These are phyloP conservation scores for Tichodroma muraria DNA, from an alignment of 2,113 vertebrate species.

Conservation along the genomic window DNA sequence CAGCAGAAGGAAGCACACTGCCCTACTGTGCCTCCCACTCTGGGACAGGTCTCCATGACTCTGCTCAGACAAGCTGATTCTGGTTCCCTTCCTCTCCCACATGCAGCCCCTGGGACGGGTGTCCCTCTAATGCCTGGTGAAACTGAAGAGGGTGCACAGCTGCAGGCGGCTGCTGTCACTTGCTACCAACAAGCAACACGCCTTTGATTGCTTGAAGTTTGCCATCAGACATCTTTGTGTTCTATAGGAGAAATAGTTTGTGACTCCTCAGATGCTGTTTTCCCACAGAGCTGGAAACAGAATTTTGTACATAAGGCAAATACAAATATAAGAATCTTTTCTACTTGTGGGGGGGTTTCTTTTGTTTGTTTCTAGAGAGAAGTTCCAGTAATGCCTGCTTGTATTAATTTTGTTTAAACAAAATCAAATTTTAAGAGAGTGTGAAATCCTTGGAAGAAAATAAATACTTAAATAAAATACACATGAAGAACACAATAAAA, in stretches of 20 bases:
- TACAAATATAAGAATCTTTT: background rate
- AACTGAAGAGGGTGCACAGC: background rate
- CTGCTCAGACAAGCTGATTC: background rate
- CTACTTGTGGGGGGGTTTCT: background rate
- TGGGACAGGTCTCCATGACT: background rate
- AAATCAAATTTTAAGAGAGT: background rate
- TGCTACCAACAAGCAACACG: background rate
- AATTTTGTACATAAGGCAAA: background rate
- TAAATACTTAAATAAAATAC: background rate
- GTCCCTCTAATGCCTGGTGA: rapidly evolving
- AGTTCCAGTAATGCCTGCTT: background rate
- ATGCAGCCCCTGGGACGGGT: background rate
- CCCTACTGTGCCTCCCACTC: background rate
- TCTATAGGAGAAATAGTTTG: background rate
- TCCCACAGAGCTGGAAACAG: background rate
- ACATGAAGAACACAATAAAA: background rate
- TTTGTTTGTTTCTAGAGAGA: background rate
- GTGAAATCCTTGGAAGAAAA: background rate
- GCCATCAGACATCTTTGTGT: background rate
- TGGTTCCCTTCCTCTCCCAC: background rate
- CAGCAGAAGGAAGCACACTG: background rate
- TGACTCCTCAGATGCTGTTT: background rate
- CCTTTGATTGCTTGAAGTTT: background rate
- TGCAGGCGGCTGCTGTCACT: rapidly evolving
- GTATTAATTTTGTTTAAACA: background rate